These are phyloP conservation scores for Solen grandis DNA, from an alignment of 1,140 invertebrate genomes.

Conservation along the genomic window DNA sequence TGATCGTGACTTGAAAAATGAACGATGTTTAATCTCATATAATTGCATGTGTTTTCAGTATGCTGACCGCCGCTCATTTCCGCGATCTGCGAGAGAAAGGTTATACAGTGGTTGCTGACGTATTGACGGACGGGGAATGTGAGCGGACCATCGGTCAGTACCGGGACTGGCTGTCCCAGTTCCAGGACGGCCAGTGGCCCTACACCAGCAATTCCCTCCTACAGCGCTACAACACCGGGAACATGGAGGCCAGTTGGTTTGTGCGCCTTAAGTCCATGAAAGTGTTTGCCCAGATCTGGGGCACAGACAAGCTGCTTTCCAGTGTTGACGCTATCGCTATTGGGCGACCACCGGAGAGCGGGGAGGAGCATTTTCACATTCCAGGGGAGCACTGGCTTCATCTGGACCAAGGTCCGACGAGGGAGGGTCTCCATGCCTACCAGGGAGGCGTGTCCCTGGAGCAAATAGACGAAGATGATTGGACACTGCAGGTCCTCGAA, in stretches of 20 bases:
- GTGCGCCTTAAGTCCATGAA: constrained; percentile 58
- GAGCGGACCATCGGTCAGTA: constrained; percentile 51
- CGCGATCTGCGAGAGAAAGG: constrained; percentile 44
- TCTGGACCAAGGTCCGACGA: constrained; percentile 62
- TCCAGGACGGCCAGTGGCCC: constrained; percentile 50
- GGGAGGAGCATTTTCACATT: constrained; percentile 48
- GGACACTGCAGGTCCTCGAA: constrained; percentile 60
- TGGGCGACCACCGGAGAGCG: constrained; percentile 56
- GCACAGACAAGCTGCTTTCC: constrained; percentile 61
- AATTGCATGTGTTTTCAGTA: no score
- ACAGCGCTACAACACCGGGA: constrained; percentile 53
- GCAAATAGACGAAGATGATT: constrained; percentile 63
- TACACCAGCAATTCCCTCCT: constrained; percentile 48
- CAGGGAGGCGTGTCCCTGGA: constrained; percentile 71
- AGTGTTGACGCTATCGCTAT: constrained; percentile 65
- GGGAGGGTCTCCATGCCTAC: constrained; percentile 68
- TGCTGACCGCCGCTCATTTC: constrained; percentile 36
- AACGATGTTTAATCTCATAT: no score
- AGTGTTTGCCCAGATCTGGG: constrained; percentile 61
- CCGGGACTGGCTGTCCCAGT: constrained; percentile 53
- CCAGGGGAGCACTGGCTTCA: constrained; percentile 64
- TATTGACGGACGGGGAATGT: constrained; percentile 52
- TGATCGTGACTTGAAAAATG: no score
- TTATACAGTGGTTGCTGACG: constrained; percentile 50
- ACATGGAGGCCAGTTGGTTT: constrained; percentile 58